These are phyloP conservation scores for Siderastrea radians DNA, from an alignment of 92 coral and sea anemone species.

Conservation along the genomic window DNA sequence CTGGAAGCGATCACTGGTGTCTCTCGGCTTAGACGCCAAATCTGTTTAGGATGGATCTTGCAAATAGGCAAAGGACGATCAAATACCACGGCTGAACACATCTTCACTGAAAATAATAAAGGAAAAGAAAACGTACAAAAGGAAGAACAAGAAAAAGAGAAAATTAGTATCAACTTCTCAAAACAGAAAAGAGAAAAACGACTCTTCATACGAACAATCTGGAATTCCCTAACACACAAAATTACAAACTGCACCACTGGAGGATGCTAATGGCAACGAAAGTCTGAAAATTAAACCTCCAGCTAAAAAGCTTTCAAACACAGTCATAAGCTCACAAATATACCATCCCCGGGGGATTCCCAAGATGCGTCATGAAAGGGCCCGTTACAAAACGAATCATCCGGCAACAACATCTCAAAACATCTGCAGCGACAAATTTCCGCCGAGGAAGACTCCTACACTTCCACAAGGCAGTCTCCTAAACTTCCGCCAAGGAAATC, in stretches of 20 bases:
- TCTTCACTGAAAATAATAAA: constrained; percentile 9
- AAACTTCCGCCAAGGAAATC: no score
- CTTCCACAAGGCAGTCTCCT: no score
- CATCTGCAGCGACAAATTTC: no score
- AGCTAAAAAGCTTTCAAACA: not conserved
- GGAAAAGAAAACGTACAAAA: not conserved
- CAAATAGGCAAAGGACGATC: not conserved
- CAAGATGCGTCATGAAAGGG: not conserved
- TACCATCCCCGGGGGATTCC: not conserved
- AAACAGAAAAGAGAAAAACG: not conserved
- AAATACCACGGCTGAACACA: constrained; percentile 26
- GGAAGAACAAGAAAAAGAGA: not conserved
- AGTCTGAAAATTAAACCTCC: constrained; percentile 10
- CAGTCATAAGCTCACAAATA: not conserved
- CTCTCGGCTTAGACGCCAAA: constrained; percentile 44
- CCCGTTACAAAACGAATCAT: no score
- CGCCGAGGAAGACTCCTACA: no score
- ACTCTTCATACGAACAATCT: not conserved
- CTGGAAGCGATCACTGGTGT: constrained; percentile 57
- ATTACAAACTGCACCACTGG: not conserved
- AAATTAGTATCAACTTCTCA: not conserved
- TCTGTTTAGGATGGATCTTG: constrained; percentile 14
- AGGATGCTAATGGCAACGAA: not conserved
- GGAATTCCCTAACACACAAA: not conserved
- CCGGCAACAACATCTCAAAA: no score